phyloP scores from a whole-genome alignment of 2,888 invertebrate genomes.

The Agrilus biguttatus region DNA sequence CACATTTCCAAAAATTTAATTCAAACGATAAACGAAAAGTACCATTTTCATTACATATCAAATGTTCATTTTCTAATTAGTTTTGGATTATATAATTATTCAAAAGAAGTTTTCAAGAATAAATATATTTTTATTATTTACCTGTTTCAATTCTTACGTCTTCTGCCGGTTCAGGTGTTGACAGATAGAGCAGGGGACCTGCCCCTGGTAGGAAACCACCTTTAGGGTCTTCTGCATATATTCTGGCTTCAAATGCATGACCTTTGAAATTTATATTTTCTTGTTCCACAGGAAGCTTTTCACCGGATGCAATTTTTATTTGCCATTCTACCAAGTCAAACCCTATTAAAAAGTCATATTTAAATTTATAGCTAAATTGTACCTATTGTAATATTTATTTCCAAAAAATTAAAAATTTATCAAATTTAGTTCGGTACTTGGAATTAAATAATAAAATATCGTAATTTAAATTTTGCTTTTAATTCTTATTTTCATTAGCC shows the following conservation, averaged over 20 bases:
- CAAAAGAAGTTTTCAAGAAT: too few relatives aligned
- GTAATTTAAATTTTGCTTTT: too few relatives aligned
- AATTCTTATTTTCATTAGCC: too few relatives aligned
- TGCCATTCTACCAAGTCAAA: conserved; percentile 99
- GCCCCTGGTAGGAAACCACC: conserved; percentile 89
- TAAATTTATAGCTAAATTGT: background rate
- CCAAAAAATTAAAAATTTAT: background rate
- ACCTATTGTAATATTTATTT: background rate
- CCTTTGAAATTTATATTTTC: conserved; percentile 63
- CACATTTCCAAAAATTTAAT: too few relatives aligned
- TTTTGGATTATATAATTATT: too few relatives aligned
- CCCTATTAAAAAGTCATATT: conserved; percentile 27
- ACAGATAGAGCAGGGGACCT: conserved; percentile 64
- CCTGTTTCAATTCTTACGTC: conserved; percentile 76
- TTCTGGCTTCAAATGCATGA: conserved; percentile 90
- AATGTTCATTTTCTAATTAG: too few relatives aligned
- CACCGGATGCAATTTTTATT: conserved; percentile 76
- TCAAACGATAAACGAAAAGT: too few relatives aligned
- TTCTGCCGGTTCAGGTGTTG: conserved; percentile 48
- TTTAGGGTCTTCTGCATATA: conserved; percentile 83
- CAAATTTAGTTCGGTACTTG: too few relatives aligned
- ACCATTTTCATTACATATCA: too few relatives aligned
- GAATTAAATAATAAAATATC: too few relatives aligned
- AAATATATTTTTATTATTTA: conserved; percentile 4
- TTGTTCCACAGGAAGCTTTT: conserved; percentile 68